Evolutionary conservation across 2,888 invertebrate genomes (phyloP).

Genomic region (Acleris laterana): DNA sequence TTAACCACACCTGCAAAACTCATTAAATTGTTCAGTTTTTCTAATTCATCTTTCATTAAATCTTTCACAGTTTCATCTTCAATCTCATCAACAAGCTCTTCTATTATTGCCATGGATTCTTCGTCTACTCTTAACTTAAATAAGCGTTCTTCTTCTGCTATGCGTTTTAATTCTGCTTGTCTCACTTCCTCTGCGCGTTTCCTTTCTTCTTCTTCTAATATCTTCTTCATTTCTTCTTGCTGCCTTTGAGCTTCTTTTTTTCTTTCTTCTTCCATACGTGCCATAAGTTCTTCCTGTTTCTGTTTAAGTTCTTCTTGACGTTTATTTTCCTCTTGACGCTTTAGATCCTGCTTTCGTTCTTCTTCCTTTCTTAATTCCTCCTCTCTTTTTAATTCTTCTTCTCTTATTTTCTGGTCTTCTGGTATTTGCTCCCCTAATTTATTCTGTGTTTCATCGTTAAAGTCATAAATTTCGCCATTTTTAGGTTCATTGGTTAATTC

Average conservation of each 20-base stretch:
- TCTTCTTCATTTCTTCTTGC: slow-evolving; percentile 62
- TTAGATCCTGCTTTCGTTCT: slow-evolving; percentile 44
- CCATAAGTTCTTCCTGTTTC: slow-evolving; percentile 46
- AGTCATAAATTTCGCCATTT: slow-evolving; percentile 60
- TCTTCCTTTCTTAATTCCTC: slow-evolving; percentile 48
- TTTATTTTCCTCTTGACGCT: slow-evolving; percentile 17
- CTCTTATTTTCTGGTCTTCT: slow-evolving; percentile 47
- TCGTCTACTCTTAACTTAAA: slow-evolving; percentile 66
- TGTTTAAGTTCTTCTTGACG: slow-evolving; percentile 44
- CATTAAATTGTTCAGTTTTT: slow-evolving; percentile 57
- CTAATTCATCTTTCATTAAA: slow-evolving; percentile 62
- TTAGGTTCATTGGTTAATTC: slow-evolving; percentile 54
- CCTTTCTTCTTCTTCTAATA: slow-evolving; percentile 62
- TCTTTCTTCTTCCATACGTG: slow-evolving; percentile 55
- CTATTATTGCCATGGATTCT: slow-evolving; percentile 62
- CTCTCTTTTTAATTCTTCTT: slow-evolving; percentile 49
- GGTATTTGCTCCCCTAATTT: slow-evolving; percentile 53
- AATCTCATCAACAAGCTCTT: slow-evolving; percentile 64
- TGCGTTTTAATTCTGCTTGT: slow-evolving; percentile 61
- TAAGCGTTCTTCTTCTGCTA: slow-evolving; percentile 63
- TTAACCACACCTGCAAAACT: slow-evolving; percentile 55
- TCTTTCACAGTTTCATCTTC: slow-evolving; percentile 55
- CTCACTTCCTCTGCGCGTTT: slow-evolving; percentile 66
- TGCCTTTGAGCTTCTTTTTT: slow-evolving; percentile 61
- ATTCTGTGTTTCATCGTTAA: slow-evolving; percentile 55